Evolutionary conservation across 2,113 vertebrate species (phyloP), one percentile per base, ranked within the genome.

Genomic region (Lanius collurio): DNA sequence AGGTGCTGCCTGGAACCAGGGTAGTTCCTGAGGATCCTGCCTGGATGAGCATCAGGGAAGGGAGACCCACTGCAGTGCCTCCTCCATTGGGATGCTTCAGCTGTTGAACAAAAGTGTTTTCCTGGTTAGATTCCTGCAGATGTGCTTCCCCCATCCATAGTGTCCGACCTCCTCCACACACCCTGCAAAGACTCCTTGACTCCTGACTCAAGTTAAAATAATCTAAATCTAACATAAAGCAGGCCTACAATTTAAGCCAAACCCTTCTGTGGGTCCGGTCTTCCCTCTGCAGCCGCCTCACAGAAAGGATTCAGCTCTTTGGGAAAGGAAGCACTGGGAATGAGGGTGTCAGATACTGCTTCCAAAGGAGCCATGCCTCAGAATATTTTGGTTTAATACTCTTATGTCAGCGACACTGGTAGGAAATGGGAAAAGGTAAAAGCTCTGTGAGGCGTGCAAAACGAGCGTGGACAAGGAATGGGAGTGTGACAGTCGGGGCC

Each of bases 11-110:
- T 0, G 5, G 52, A 63, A 20, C 6, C 19, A 13, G 60, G 15
- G 20, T 0, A 0, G 33, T 0, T 83, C 37, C 71, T 60, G 20
- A 87, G 20, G 4, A 17, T 46, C 35, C 47, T 47, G 16, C 41
- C 42, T 10, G 4, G 30, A 13, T 15, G n/a, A 83, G 12, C 20
- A 1, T 0, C 7, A 60, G 53, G 10, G n/a, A 37, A 73, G 9
- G 31, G 17, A n/a, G 15, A 19, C 3, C 12, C 30, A 6, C 12
- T 9, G 2, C 0, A 0, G 7, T 9, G 20, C 15, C n/a, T 83
- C 23, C 27, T 78, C 77, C 5, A 1, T 26, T 0, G 0, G 47
- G 39, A 15, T 19, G 17, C 12, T 80, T 64, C n/a, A 79, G 31
- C 78, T 90, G 53, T 20, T 35, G 31, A 85, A 75, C 33, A 52